Base-by-base conservation (phyloP, 2,888 invertebrate genomes). In the Sabatieria punctata region DNA sequence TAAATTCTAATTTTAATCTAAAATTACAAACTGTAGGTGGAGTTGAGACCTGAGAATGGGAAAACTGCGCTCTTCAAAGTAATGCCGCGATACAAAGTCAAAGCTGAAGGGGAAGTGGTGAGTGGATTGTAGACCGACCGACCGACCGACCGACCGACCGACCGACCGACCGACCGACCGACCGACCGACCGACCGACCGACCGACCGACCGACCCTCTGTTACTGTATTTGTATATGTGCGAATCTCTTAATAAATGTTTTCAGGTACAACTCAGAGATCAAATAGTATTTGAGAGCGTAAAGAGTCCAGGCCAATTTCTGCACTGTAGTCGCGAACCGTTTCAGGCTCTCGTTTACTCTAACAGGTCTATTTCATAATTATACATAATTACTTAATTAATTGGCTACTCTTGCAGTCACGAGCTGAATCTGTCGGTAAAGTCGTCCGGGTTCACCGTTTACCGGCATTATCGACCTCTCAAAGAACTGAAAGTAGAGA, bases 31-130 rank as follows among this genome's bases (percentile, higher is more conserved):
- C 51, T 45, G 6, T 52, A 65, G 64, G 64, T 65, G 36, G 59
- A 60, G 41, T 52, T 66, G 39, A 60, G 60, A 39, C 59, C 58
- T 39, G 64, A 62, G 55, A 61, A 63, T 54, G 60, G 63, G 38
- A 65, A 65, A 49, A 60, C 62, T 49, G 60, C 61, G 4, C 60
- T 61, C 52, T 66, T 64, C 54, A 52, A 57, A 46, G 60, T 66
- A 46, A 64, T 65, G 64, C 65, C 66, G 2, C 52, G 65, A 2
- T 66, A 64, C 55, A 66, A 66, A 52, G 66, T 66, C 52, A 66
- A 66, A 52, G 57, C 64, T 3, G 66, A 66, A 49, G 66, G 66
- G 45, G 66, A 66, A 49, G 56, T 65, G 55, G 68, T 45, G 2
- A 18, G 8, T 8, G 8, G 8, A 11, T 8, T 30, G 8, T 8